phyloP scores from a whole-genome alignment of 1,140 invertebrate genomes.

The Lucilia sericata region DNA sequence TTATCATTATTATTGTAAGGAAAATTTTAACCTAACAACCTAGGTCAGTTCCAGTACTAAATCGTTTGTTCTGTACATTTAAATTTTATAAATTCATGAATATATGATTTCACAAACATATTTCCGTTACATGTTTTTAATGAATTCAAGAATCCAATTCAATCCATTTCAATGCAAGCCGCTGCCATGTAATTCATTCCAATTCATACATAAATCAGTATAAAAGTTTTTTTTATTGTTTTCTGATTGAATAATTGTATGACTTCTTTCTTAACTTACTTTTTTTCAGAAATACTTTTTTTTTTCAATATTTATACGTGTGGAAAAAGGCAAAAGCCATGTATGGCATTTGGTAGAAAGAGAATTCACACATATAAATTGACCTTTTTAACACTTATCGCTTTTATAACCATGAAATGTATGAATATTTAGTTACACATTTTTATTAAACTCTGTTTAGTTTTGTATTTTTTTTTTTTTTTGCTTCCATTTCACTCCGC shows the following conservation, averaged over 20 bases:
- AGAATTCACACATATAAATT: conserved; percentile 10
- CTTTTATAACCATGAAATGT: conserved; percentile 36
- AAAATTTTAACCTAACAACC: too few relatives aligned
- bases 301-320: too few relatives aligned
- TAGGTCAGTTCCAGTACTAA: too few relatives aligned
- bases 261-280: conserved; percentile 12
- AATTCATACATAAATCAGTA: neutral
- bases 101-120: conserved; percentile 14
- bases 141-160: neutral
- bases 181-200: neutral
- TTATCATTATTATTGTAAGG: too few relatives aligned
- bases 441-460: conserved; percentile 6
- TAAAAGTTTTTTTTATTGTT: conserved; percentile 2
- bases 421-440: conserved; percentile 42
- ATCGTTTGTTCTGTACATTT: too few relatives aligned
- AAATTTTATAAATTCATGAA: neutral
- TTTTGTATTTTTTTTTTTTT: conserved; percentile 7
- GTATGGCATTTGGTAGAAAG: neutral
- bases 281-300: neutral
- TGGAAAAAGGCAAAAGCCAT: neutral
- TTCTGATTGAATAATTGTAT: conserved; percentile 12
- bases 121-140: conserved; percentile 6
- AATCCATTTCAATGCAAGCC: neutral
- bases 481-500: conserved; percentile 21
- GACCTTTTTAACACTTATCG: conserved; percentile 21